These are phyloP conservation scores for Podilymbus podiceps DNA, from an alignment of 2,113 vertebrate species.

Conservation along the genomic window DNA sequence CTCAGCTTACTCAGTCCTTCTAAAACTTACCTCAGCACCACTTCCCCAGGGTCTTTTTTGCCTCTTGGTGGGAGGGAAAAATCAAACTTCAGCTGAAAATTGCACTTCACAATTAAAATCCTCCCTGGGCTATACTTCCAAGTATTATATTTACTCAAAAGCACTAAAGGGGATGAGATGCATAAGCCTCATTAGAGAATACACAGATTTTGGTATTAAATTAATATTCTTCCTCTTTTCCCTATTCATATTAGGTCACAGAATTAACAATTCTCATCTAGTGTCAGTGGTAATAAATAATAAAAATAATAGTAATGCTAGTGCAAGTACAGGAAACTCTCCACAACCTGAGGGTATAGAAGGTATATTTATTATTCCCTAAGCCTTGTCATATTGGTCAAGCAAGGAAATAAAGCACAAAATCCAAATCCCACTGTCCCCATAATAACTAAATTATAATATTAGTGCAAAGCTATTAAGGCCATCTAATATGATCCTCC, in stretches of 20 bases:
- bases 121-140: constrained; percentile 1
- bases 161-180: not conserved
- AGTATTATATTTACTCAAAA: not conserved
- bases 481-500: not conserved
- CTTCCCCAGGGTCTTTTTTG: not conserved
- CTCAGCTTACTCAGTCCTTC: not conserved
- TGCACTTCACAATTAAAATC: not conserved
- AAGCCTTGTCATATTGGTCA: not conserved
- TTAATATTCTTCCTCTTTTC: constrained; percentile 19
- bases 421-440: not conserved
- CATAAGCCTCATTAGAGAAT: constrained; percentile 15
- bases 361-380: not conserved
- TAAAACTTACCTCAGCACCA: not conserved
- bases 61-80: not conserved
- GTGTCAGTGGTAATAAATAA: not conserved
- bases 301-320: not conserved
- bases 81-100: not conserved
- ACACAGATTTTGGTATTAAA: not conserved
- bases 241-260: not conserved
- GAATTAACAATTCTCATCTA: not conserved
- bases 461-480: not conserved
- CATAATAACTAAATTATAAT: not conserved
- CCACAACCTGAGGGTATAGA: not conserved
- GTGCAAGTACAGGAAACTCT: not conserved
- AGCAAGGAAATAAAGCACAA: not conserved